phyloP scores from a whole-genome alignment of 1,140 invertebrate genomes.

The Chelonus insularis region DNA sequence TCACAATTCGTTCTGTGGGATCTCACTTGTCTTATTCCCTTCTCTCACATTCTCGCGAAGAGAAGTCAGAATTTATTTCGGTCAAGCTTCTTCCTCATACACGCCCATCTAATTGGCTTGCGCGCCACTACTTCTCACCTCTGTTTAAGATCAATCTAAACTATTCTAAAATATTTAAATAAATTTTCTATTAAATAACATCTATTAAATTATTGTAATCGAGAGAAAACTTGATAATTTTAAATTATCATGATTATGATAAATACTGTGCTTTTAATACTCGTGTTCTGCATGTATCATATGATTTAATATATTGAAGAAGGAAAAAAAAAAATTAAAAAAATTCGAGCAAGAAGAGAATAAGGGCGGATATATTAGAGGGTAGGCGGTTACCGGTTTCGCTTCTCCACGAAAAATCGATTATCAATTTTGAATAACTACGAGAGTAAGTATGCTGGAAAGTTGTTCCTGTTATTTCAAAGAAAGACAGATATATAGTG shows the following conservation, averaged over 20 bases:
- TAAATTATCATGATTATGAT: no score
- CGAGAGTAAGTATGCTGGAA: no score
- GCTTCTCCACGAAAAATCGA: conserved; percentile 28
- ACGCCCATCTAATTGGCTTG: conserved; percentile 53
- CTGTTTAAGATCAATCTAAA: conserved; percentile 19
- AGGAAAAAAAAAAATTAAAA: background rate
- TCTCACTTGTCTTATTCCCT: conserved; percentile 31
- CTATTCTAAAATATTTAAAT: background rate
- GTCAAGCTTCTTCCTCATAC: conserved; percentile 7
- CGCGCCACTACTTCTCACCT: conserved; percentile 34
- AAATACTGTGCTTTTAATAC: no score
- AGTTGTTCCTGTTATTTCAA: background rate
- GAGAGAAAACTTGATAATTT: no score
- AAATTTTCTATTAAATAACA: no score
- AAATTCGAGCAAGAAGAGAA: background rate
- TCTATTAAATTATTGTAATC: no score
- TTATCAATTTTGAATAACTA: conserved; percentile 19
- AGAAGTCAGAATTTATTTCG: conserved; percentile 22
- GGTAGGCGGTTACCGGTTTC: conserved; percentile 22
- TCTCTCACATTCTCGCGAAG: conserved; percentile 16
- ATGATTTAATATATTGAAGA: no score
- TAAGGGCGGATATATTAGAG: conserved; percentile 5
- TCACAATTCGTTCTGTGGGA: conserved; percentile 47
- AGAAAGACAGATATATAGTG: background rate
- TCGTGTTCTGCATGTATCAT: no score